These are phyloP conservation scores for Volucella inflata DNA, from an alignment of 2,888 invertebrate genomes.

Conservation along the genomic window DNA sequence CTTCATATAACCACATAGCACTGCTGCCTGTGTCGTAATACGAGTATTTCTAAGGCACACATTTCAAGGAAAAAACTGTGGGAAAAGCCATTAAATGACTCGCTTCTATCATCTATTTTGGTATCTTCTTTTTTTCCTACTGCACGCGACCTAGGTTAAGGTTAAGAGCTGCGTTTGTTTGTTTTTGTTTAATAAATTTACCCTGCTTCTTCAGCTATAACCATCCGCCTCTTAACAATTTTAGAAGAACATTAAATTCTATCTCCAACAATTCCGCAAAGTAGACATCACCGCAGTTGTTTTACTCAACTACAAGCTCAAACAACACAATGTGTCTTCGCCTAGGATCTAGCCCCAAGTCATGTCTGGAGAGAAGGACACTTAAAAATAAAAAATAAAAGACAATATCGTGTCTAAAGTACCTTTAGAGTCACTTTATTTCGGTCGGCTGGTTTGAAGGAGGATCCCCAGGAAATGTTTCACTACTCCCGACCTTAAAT, in stretches of 20 bases:
- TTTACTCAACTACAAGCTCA: constrained; percentile 4
- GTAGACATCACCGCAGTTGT: constrained; percentile 36
- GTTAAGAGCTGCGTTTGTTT: neutral
- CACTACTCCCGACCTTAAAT: constrained; percentile 61
- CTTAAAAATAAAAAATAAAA: constrained; percentile 25
- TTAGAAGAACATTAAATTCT: constrained; percentile 22
- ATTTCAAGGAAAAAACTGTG: constrained; percentile 1
- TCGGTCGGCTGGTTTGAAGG: constrained; percentile 60
- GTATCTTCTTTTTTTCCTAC: neutral
- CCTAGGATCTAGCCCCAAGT: constrained; percentile 37
- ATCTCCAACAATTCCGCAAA: constrained; percentile 49
- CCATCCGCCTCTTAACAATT: constrained; percentile 8
- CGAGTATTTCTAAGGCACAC: neutral
- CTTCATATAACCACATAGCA: too few relatives aligned
- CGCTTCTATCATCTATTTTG: constrained; percentile 20
- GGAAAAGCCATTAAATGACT: constrained; percentile 28
- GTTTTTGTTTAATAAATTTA: neutral
- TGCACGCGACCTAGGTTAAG: constrained; percentile 30
- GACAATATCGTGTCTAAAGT: constrained; percentile 56
- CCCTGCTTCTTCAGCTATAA: constrained; percentile 34
- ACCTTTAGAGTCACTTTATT: constrained; percentile 70
- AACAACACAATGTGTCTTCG: constrained; percentile 41
- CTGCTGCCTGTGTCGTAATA: too few relatives aligned
- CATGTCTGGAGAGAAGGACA: neutral
- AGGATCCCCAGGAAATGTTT: constrained; percentile 62